phyloP scores from a whole-genome alignment of 2,888 invertebrate species.

The Dynastes maya region DNA sequence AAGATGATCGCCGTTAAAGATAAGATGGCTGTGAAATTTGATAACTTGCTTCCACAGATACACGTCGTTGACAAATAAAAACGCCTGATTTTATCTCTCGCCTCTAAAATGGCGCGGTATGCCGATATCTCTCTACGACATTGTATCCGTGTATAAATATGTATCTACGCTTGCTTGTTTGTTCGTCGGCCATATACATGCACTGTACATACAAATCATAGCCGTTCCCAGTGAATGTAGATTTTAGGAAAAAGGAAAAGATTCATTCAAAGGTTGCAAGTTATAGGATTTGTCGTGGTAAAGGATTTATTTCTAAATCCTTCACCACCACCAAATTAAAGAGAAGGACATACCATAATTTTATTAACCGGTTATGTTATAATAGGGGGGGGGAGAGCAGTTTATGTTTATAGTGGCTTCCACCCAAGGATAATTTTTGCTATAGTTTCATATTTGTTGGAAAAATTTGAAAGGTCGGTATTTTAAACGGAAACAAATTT shows the following conservation, averaged over 20 bases:
- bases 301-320: too few species aligned
- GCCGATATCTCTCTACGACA: slow-evolving; percentile 18
- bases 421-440: too few species aligned
- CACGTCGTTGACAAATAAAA: slow-evolving; percentile 46
- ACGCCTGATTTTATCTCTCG: slow-evolving; percentile 40
- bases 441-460: too few species aligned
- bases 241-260: neutral
- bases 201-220: too few species aligned
- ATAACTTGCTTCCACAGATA: slow-evolving; percentile 41
- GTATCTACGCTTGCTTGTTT: slow-evolving; percentile 15
- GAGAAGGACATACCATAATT: too few species aligned
- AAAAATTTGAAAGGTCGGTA: too few species aligned
- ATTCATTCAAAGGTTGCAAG: neutral
- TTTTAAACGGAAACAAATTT: too few species aligned
- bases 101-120: slow-evolving; percentile 36
- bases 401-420: too few species aligned
- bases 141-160: slow-evolving; percentile 40
- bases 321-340: too few species aligned
- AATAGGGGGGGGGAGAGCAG: too few species aligned
- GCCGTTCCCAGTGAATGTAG: neutral
- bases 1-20: slow-evolving; percentile 40
- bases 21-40: slow-evolving; percentile 36
- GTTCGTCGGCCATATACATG: slow-evolving; percentile 12
- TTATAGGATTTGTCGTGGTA: neutral
- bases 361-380: too few species aligned